A percentile compares a stretch with the other conserved stretches of the same genome.
phyloP scores from a whole-genome alignment of 2,888 invertebrate species.

The Endomychus coccineus region DNA sequence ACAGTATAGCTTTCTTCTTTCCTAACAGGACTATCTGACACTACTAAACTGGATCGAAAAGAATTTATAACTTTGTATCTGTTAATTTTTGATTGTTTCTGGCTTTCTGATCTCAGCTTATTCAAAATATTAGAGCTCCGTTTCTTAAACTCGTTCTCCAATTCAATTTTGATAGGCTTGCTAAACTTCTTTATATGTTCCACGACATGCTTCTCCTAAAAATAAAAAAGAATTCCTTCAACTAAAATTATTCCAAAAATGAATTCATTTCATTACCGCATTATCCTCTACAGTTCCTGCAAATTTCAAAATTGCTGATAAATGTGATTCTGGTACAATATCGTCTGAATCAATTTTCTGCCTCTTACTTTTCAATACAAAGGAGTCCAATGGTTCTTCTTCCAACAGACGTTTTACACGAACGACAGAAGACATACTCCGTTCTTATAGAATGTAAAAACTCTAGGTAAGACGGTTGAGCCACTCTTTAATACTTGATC shows the following conservation, averaged over 20 bases:
- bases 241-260: too few relatives aligned
- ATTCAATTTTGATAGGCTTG: neutral
- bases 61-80: conserved; percentile 47
- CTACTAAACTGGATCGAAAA: too few relatives aligned
- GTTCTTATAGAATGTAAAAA: too few relatives aligned
- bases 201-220: neutral
- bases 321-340: too few relatives aligned
- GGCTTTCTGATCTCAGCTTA: conserved; percentile 1
- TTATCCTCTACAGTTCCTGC: neutral
- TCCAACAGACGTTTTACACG: neutral
- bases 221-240: neutral
- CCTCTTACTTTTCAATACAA: neutral
- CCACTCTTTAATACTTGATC: too few relatives aligned
- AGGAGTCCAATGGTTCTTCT: neutral
- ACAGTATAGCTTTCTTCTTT: conserved; percentile 21
- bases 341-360: neutral
- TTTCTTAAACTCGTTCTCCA: neutral
- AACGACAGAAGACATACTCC: neutral
- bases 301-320: neutral
- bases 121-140: neutral
- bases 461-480: too few relatives aligned
- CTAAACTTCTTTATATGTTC: neutral
- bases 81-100: neutral
- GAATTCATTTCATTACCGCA: neutral
- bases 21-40: too few relatives aligned